A percentile compares a stretch with the other conserved stretches of the same genome.
These are phyloP conservation scores for Athalia cordata DNA, from an alignment of 2,888 invertebrate genomes.

Conservation along the genomic window DNA sequence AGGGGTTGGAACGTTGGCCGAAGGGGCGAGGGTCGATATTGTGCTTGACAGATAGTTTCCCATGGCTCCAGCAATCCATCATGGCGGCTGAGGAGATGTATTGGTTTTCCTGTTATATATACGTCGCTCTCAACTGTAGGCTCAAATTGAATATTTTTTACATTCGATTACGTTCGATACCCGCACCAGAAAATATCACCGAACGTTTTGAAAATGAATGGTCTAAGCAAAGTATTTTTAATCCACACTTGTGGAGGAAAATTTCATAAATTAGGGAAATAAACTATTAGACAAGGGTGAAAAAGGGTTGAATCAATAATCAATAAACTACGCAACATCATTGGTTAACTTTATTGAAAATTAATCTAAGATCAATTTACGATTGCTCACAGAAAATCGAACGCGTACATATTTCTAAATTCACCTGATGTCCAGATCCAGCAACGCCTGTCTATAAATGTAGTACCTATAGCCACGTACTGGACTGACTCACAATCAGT, in stretches of 20 bases:
- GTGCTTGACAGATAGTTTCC: constrained; percentile 74
- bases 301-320: too few species aligned
- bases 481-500: neutral
- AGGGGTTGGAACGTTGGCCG: constrained; percentile 63
- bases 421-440: constrained; percentile 5
- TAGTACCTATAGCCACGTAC: neutral
- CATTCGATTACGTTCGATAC: constrained; percentile 25
- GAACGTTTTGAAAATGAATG: neutral
- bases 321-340: too few species aligned
- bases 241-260: too few species aligned
- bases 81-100: constrained; percentile 71
- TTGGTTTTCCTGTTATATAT: constrained; percentile 69
- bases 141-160: constrained; percentile 65
- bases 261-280: too few species aligned
- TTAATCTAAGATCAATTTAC: too few species aligned
- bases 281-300: too few species aligned
- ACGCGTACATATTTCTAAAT: constrained; percentile 8
- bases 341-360: too few species aligned
- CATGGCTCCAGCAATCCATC: constrained; percentile 72
- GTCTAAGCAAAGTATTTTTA: neutral
- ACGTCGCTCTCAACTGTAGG: constrained; percentile 64
- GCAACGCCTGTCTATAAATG: constrained; percentile 13
- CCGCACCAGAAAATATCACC: neutral
- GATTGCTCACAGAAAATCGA: neutral
- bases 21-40: constrained; percentile 73